Evolutionary conservation across 2,797 vertebrate genomes (phyloP).

Genomic region (Chromobotia macracanthus): DNA sequence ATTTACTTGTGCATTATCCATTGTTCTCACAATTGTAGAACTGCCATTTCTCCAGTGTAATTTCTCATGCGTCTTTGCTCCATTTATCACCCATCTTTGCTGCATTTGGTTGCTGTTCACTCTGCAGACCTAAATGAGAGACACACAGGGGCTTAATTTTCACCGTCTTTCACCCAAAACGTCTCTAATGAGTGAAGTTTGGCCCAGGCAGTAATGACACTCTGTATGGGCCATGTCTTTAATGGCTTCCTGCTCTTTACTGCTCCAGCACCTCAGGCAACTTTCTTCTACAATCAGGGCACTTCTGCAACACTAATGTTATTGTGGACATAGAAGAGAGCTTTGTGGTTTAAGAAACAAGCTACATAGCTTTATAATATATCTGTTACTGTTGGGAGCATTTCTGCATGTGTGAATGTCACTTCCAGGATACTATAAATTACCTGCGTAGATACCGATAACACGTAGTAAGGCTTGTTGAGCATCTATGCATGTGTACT

Average conservation of each 20-base stretch:
- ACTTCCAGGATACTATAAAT: constrained; percentile 37
- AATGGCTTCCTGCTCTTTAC: constrained; percentile 85
- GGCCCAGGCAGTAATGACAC: constrained; percentile 77
- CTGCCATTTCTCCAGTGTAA: neutral
- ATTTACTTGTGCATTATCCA: neutral
- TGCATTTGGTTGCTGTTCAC: constrained; percentile 19
- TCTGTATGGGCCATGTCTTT: constrained; percentile 67
- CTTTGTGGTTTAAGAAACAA: constrained; percentile 31
- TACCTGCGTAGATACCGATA: constrained; percentile 33
- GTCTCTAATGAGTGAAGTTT: constrained; percentile 79
- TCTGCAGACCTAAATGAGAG: constrained; percentile 65
- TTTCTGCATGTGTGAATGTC: constrained; percentile 40
- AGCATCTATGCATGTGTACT: constrained; percentile 44
- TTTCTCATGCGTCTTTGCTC: neutral
- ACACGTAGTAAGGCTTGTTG: constrained; percentile 52
- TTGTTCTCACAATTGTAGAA: neutral
- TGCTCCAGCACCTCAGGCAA: constrained; percentile 65
- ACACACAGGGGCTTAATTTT: constrained; percentile 63
- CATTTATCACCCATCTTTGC: constrained; percentile 24
- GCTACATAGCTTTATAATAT: constrained; percentile 46
- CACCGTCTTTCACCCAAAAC: constrained; percentile 66
- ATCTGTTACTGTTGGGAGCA: constrained; percentile 15
- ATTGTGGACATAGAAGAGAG: constrained; percentile 39
- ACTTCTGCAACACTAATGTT: constrained; percentile 52
- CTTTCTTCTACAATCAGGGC: constrained; percentile 64